Evolutionary conservation across 2,888 invertebrate genomes (phyloP), one percentile per base, ranked within the genome.

Genomic region (Neocrepidodera transversa): DNA sequence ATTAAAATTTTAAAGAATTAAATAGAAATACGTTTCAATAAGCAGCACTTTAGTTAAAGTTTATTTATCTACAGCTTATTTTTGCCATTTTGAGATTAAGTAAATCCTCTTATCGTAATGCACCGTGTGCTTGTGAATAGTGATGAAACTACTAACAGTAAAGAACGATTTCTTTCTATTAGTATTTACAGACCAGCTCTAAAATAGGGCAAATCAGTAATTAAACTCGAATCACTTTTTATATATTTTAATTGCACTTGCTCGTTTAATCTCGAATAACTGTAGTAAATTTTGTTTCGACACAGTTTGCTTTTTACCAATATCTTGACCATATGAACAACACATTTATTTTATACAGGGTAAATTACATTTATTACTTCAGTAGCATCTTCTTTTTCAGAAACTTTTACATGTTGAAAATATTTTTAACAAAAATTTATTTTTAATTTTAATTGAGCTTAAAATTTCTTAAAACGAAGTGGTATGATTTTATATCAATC

Each of bases 121-220:
- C 16, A 45, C 45, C 28, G 28, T 45, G 26, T 45, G 13, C 8
- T 45, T 20, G 26, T 45, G 26, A 26, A 45, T 45, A 14, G 28
- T 45, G 14, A 48, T 48, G 35, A 48, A 32, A 48, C 18, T n/a
- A 7, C 26, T 36, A 38, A 50, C 50, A 26, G 51, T 40, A 40
- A 51, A 51, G 23, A 51, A 26, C 51, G 38, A 40, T 40, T 26
- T 28, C 30, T 32, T 49, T 49, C 47, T 28, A 30, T 28, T 32
- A 28, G 26, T 17, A 35, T 53, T 38, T 17, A 51, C 11, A 17
- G 26, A 38, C 26, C 0, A 35, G 35, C 5, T 50, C 36, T 36
- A 50, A 50, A 36, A 50, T 50, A 14, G 50, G 36, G 36, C 50
- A 50, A 36, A 36, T 36, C 36, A 23, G 36, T 36, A 50, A 50